phyloP scores from a whole-genome alignment of 2,113 vertebrate species.

The Anhinga anhinga region DNA sequence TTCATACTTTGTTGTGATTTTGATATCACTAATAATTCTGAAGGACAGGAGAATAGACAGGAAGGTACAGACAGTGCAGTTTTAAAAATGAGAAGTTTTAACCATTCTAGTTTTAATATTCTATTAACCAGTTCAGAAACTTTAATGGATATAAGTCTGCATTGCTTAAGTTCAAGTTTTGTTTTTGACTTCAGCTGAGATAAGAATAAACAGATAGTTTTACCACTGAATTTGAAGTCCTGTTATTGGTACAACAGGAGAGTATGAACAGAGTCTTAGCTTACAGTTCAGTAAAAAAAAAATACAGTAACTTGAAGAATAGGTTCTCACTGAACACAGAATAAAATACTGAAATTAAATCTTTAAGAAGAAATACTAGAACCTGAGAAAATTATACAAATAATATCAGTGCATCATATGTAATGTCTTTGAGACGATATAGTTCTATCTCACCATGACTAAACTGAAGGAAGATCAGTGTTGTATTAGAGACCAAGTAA shows the following conservation, averaged over 20 bases:
- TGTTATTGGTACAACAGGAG: not conserved
- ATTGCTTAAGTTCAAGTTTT: not conserved
- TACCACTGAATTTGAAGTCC: not conserved
- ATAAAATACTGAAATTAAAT: not conserved
- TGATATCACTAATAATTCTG: not conserved
- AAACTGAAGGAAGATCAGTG: not conserved
- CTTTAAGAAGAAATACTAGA: not conserved
- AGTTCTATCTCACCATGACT: not conserved
- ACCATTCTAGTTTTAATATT: not conserved
- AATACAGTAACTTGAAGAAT: not conserved
- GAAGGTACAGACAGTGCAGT: not conserved
- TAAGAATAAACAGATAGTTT: not conserved
- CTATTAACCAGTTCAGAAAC: not conserved
- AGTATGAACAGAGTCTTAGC: not conserved
- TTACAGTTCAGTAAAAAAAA: not conserved
- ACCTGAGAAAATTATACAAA: not conserved
- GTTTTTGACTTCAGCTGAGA: not conserved
- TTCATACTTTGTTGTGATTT: not conserved
- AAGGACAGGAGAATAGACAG: not conserved
- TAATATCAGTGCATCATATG: not conserved
- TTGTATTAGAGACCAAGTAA: not conserved
- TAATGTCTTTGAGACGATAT: not conserved
- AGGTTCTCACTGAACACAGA: not conserved
- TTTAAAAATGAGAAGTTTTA: not conserved
- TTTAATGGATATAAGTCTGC: not conserved